Base-by-base conservation (phyloP, 2,797 vertebrate genomes). In the Neosilurus hyrtlii region DNA sequence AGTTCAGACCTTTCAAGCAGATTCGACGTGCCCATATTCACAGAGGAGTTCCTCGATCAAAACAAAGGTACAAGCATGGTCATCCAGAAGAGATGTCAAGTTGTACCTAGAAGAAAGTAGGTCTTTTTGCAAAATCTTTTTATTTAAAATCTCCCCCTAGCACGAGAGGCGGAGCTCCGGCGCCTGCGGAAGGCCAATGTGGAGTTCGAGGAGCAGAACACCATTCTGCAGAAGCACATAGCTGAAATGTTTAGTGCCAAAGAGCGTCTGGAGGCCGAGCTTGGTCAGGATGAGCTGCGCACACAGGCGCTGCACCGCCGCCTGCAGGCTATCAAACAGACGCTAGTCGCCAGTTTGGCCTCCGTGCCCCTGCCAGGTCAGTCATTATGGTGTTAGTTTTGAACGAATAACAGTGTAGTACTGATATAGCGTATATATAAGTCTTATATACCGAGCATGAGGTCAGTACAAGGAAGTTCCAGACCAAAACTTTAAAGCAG, bases 41-140 rank as follows among this genome's bases (percentile, higher is more conserved):
- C 98, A 0, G 98, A 99, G 86, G 98, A 99, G 89, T 99, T 99
- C 89, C 91, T 99, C 80, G 97, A 99, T 94, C 98, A 99, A 91
- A 99, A 99, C 89, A 99, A 99, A 96, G 97, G 98, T 99, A 90
- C 89, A 1, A 43, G 37, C 24, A 14, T 57, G 24, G 37, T 72
- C 49, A 43, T n/a, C 9, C 12, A 54, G 0, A 54, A 11, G 9
- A 18, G 26, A 16, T 59, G 1, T 67, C 1, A 2, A 9, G 12
- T n/a, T 22, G 65, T 3, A 73, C 18, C 3, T 54, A 8, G 1
- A 30, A 37, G 30, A 30, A 74, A 52, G 1, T 57, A 30, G 51
- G 10, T 57, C 2, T 57, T 75, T 59, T 59, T 59, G 37, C 1
- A 5, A 14, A 4, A 9, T 30, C n/a, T 73, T 56, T 24, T 43